A percentile compares a stretch with the other conserved stretches of the same genome.
Conservation (phyloP, 2,888 invertebrate genomes). For the Plusia festucae region DNA sequence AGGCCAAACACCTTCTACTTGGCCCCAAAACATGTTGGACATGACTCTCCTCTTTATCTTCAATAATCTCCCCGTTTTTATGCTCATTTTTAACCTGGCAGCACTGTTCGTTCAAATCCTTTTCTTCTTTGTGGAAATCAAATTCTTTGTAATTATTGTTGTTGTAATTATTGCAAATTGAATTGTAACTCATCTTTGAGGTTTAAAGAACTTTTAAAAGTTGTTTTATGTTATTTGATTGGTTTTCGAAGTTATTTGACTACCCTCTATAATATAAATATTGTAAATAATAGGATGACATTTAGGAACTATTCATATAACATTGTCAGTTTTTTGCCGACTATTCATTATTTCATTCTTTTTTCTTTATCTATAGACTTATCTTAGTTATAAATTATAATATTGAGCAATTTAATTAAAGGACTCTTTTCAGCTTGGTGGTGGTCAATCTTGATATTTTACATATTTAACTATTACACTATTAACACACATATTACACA, state of each 20-base stretch:
- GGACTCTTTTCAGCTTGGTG: too few species aligned
- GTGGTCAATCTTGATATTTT: too few species aligned
- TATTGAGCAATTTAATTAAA: slow-evolving; percentile 36
- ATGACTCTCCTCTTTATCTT: slow-evolving; percentile 75
- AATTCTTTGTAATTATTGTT: slow-evolving; percentile 69
- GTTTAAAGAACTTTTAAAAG: neutral
- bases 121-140: slow-evolving; percentile 70
- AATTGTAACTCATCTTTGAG: slow-evolving; percentile 75
- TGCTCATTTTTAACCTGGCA: slow-evolving; percentile 79
- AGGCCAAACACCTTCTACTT: slow-evolving; percentile 95
- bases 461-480: too few species aligned
- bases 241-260: neutral
- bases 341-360: slow-evolving; percentile 18
- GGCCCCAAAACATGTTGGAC: slow-evolving; percentile 87
- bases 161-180: slow-evolving; percentile 71
- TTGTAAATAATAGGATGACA: neutral
- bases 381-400: too few species aligned
- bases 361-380: neutral
- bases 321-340: too few species aligned
- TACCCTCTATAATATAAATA: neutral
- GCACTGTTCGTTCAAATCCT: slow-evolving; percentile 67
- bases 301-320: slow-evolving; percentile 30
- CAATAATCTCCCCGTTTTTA: slow-evolving; percentile 62
- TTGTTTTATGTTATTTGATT: neutral
- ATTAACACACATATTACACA: slow-evolving; percentile 7